phyloP scores from a whole-genome alignment of 2,113 vertebrate genomes.

The Tetrax tetrax region DNA sequence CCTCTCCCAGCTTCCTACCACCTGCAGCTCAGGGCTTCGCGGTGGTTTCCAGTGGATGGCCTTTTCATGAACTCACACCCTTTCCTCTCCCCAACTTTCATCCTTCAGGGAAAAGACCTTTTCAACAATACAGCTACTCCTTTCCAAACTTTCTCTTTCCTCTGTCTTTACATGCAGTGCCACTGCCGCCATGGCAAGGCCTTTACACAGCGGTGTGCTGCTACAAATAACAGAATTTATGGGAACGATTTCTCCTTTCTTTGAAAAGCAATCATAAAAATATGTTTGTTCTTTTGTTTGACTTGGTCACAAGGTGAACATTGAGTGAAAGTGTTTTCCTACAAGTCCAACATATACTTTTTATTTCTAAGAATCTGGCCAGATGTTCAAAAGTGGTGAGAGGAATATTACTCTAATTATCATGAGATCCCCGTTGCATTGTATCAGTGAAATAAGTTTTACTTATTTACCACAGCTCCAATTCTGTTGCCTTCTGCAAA shows the following conservation, averaged over 20 bases:
- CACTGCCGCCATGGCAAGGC: fast-evolving
- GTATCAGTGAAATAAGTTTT: background rate
- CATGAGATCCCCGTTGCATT: background rate
- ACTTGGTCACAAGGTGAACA: background rate
- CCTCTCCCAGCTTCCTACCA: fast-evolving
- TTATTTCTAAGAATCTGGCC: background rate
- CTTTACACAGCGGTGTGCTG: background rate
- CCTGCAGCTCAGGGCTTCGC: background rate
- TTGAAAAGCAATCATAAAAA: background rate
- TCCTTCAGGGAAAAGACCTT: background rate
- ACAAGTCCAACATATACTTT: background rate
- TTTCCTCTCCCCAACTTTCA: background rate
- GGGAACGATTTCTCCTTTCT: background rate
- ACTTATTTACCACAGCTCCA: background rate
- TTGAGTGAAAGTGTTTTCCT: background rate
- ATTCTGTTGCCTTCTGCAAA: background rate
- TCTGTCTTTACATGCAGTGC: fast-evolving
- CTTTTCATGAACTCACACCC: fast-evolving
- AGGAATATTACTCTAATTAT: background rate
- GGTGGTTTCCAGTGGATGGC: background rate
- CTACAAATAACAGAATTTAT: background rate
- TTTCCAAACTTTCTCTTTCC: background rate
- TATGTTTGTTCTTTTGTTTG: background rate
- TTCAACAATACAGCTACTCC: fast-evolving
- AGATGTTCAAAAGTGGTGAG: background rate